A percentile compares a stretch with the other conserved stretches of the same genome.
phyloP scores from a whole-genome alignment of 2,113 vertebrate genomes.

The Telmatochromis sp. region DNA sequence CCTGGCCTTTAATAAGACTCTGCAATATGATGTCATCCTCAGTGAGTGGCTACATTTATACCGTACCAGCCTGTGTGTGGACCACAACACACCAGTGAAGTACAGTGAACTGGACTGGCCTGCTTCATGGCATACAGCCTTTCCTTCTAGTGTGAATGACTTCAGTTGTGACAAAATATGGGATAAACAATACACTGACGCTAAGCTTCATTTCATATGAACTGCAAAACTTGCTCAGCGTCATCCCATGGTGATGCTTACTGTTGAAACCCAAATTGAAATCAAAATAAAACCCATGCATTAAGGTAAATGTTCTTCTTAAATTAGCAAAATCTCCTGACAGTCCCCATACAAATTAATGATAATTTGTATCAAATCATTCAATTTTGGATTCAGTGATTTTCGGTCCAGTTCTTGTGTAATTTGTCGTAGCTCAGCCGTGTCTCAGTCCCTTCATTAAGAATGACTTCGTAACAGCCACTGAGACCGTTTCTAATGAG shows the following conservation, averaged over 20 bases:
- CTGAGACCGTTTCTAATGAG: neutral
- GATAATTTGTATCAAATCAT: neutral
- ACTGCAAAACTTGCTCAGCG: neutral
- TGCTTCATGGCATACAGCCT: neutral
- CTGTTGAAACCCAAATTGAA: neutral
- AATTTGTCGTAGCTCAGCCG: neutral
- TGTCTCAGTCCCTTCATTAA: neutral
- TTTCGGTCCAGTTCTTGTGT: neutral
- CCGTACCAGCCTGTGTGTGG: neutral
- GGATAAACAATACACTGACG: neutral
- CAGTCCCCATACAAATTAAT: neutral
- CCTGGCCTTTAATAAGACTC: neutral
- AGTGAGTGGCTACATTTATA: neutral
- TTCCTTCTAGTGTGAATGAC: neutral
- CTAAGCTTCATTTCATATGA: neutral
- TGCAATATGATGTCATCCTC: constrained; percentile 44
- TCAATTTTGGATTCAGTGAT: neutral
- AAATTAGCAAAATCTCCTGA: neutral
- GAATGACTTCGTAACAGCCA: neutral
- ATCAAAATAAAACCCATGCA: neutral
- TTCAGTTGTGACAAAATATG: neutral
- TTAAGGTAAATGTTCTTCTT: neutral
- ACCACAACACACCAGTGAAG: neutral
- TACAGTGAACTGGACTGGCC: neutral
- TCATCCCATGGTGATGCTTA: fast-evolving